A percentile compares a stretch with the other conserved stretches of the same genome.
Conservation (phyloP, 2,888 invertebrate genomes). For the Acholoe squamosa region DNA sequence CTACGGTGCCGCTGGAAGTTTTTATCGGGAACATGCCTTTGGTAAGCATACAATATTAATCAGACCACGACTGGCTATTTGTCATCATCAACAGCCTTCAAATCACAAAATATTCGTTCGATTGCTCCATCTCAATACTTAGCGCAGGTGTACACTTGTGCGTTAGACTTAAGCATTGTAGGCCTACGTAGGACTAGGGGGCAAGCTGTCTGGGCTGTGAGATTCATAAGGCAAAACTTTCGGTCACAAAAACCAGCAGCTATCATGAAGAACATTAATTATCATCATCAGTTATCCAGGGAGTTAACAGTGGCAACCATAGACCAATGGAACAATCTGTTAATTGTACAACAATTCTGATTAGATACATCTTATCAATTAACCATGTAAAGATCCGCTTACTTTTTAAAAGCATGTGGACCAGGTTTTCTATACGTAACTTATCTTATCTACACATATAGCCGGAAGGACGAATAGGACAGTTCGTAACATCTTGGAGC, state of each 20-base stretch:
- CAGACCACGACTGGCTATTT: background rate
- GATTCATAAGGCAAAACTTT: slow-evolving; percentile 24
- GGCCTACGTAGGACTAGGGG: slow-evolving; percentile 3
- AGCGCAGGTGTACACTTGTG: background rate
- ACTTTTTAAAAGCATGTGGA: slow-evolving; percentile 45
- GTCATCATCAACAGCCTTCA: background rate
- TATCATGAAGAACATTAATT: background rate
- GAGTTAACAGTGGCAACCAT: too few relatives aligned
- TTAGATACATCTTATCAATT: background rate
- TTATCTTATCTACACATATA: slow-evolving; percentile 4
- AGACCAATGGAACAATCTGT: too few relatives aligned
- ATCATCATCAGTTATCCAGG: too few relatives aligned
- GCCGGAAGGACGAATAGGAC: background rate
- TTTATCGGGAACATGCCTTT: too few relatives aligned
- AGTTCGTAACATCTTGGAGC: slow-evolving; percentile 40
- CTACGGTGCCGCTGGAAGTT: too few relatives aligned
- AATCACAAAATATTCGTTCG: slow-evolving; percentile 27
- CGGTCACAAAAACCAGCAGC: background rate
- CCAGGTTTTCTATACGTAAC: background rate
- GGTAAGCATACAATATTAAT: background rate
- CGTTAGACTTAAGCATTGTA: slow-evolving; percentile 22
- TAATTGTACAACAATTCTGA: background rate
- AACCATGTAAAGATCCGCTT: slow-evolving; percentile 1
- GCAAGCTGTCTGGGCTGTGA: slow-evolving; percentile 45
- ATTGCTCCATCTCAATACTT: background rate